These are phyloP conservation scores for Drosophila pectinifera DNA, from an alignment of 1,140 invertebrate species.

Conservation along the genomic window DNA sequence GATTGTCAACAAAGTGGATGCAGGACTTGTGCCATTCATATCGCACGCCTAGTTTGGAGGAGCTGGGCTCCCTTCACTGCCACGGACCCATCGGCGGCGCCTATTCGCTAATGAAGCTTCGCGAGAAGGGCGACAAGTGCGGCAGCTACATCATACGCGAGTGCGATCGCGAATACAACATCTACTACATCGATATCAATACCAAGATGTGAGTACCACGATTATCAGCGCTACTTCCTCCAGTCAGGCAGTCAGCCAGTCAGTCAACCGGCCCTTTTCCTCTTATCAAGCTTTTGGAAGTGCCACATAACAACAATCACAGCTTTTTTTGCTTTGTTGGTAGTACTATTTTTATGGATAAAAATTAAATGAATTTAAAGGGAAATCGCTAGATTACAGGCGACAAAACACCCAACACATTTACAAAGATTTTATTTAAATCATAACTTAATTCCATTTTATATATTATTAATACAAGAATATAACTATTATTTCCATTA, in stretches of 20 bases:
- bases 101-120: slow-evolving; percentile 93
- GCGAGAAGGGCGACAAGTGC: slow-evolving; percentile 90
- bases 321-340: too few species aligned
- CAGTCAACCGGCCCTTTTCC: not conserved
- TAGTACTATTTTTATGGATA: too few species aligned
- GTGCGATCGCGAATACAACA: slow-evolving; percentile 91
- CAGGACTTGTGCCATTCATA: slow-evolving; percentile 94
- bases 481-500: not conserved
- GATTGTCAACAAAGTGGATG: slow-evolving; percentile 94
- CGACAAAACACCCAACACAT: too few species aligned
- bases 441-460: too few species aligned
- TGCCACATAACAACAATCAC: not conserved
- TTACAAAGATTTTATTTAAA: too few species aligned
- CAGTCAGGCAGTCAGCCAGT: too few species aligned
- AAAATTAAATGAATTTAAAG: too few species aligned
- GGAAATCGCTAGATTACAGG: too few species aligned
- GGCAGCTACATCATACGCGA: slow-evolving; percentile 93
- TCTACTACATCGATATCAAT: slow-evolving; percentile 93
- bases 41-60: slow-evolving; percentile 90
- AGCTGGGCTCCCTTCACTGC: slow-evolving; percentile 90
- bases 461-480: too few species aligned
- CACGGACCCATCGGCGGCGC: slow-evolving; percentile 94
- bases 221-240: not conserved
- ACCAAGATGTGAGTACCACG: slow-evolving; percentile 86
- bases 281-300: slow-evolving; percentile 8